Conservation (phyloP, 2,797 vertebrate species). For the Paguma larvata region DNA sequence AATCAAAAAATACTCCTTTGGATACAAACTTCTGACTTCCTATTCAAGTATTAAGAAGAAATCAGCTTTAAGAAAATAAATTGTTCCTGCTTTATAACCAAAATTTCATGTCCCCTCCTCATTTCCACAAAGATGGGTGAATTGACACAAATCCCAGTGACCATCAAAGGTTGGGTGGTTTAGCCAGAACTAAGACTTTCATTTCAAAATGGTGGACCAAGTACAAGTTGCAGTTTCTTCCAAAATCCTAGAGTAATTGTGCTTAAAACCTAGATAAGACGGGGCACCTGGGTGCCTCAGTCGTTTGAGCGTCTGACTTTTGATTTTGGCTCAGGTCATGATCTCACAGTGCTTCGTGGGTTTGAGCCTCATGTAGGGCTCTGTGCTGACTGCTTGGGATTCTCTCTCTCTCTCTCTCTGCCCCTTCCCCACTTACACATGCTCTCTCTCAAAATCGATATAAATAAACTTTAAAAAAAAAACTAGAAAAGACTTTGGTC, state of each 20-base stretch:
- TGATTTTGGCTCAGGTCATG: not conserved
- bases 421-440: too few relatives aligned
- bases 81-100: not conserved
- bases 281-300: not conserved
- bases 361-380: not conserved
- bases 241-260: not conserved
- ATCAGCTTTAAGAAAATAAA: conserved; percentile 13
- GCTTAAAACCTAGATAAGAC: conserved; percentile 32
- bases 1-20: conserved; percentile 29
- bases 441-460: too few relatives aligned
- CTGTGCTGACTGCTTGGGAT: too few relatives aligned
- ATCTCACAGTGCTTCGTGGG: not conserved
- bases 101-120: not conserved
- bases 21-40: conserved; percentile 14
- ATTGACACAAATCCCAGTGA: not conserved
- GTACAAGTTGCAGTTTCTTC: not conserved
- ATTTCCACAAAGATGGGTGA: not conserved
- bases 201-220: not conserved
- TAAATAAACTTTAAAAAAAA: not conserved
- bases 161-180: not conserved
- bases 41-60: not conserved
- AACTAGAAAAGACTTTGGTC: not conserved
- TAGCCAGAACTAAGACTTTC: not conserved
- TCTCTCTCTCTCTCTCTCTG: too few relatives aligned
- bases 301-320: not conserved